Conservation (phyloP, 1,140 invertebrate genomes). For the Phenacoccus solenopsis region DNA sequence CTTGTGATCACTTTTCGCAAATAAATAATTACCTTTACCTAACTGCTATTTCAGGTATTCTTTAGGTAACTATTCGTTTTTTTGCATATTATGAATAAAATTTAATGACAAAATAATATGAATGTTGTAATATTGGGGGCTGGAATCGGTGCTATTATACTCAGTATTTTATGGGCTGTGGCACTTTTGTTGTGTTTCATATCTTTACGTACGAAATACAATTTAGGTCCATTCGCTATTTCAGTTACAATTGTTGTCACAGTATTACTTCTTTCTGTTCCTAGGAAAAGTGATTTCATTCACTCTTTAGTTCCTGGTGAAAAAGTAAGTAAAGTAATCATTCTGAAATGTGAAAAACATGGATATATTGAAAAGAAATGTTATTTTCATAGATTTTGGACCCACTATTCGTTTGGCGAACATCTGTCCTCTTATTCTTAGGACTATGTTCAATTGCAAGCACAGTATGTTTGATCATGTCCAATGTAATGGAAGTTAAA, state of each 20-base stretch:
- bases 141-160: conserved; percentile 33
- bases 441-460: background rate
- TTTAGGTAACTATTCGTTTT: no score
- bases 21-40: no score
- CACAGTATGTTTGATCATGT: background rate
- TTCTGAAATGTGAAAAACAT: no score
- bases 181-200: conserved; percentile 41
- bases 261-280: conserved; percentile 39
- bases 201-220: conserved; percentile 41
- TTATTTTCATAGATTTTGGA: conserved; percentile 5
- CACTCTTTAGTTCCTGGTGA: background rate
- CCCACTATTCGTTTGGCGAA: conserved; percentile 12
- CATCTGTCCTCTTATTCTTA: background rate
- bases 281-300: conserved; percentile 26
- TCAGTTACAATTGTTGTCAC: conserved; percentile 37
- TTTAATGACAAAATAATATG: conserved; percentile 1
- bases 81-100: no score
- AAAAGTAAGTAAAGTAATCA: conserved; percentile 11
- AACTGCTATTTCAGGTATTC: no score
- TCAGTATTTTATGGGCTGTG: conserved; percentile 41
- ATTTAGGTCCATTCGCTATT: conserved; percentile 39
- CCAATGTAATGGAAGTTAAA: background rate
- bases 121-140: background rate
- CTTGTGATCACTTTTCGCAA: no score
- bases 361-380: no score